Base-by-base conservation (phyloP, 2,888 invertebrate genomes). In the Itoplectis maculator region DNA sequence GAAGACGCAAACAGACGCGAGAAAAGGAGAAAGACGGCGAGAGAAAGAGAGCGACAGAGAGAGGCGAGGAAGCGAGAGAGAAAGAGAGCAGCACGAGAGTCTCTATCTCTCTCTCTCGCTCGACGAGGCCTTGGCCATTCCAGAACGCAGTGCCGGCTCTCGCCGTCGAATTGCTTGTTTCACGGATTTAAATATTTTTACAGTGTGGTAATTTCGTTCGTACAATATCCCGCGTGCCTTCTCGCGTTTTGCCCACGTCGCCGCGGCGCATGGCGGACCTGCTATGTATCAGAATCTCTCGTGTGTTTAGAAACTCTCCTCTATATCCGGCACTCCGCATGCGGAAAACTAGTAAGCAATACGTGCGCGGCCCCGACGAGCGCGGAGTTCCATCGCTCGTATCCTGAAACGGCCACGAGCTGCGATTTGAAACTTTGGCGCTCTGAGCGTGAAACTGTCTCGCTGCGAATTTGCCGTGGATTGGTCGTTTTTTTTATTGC, bases 171-270 rank as follows among this genome's bases (percentile, higher is more conserved):
- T 80, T 84, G 86, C 80, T 86, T 88, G 86, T 88, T 88, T 87
- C 87, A 81, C 84, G 86, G 85, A 85, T 86, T 84, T 83, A 85
- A 86, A 87, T 84, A 87, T 86, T 87, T 87, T 84, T 83, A 84
- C 85, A 83, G 82, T 79, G 82, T 73, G 70, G 79, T 84, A 82
- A 80, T 81, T 81, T 76, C 69, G 80, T 74, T 80, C 68, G 77
- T 61, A 77, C 80, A 77, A 80, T 79, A 82, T 75, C 51, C 49
- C 51, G 47, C 42, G 40, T 23, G 66, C 49, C 80, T 29, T 29
- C 29, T 61, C 66, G 65, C 40, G 61, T 65, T 63, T 65, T 65
- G 5, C 29, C 65, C 56, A 23, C 40, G n/a, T n/a, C n/a, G n/a
- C 29, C 51, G 51, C 40, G 29, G 29, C 66, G 59, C 23, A 42